Conservation (phyloP, 2,113 vertebrate species). For the Leucosticte australis region DNA sequence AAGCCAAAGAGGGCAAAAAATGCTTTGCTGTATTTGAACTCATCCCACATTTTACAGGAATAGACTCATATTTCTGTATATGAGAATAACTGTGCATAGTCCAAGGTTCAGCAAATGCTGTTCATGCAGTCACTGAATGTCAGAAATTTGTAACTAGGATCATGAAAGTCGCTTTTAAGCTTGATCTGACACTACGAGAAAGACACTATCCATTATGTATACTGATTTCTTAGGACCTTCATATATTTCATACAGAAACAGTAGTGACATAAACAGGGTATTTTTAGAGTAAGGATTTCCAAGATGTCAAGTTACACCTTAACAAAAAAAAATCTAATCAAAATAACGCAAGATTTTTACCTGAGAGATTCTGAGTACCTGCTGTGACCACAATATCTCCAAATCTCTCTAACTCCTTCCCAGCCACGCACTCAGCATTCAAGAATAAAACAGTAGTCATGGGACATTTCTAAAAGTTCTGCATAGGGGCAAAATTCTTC, state of each 20-base stretch:
- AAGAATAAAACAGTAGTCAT: neutral
- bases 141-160: neutral
- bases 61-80: neutral
- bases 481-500: neutral
- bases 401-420: neutral
- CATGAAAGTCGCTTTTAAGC: neutral
- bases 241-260: neutral
- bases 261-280: neutral
- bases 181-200: neutral
- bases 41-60: neutral
- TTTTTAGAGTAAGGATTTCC: constrained; percentile 6
- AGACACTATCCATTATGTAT: neutral
- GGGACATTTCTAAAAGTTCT: neutral
- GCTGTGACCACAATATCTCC: neutral
- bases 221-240: neutral
- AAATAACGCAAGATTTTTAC: neutral
- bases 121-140: neutral
- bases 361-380: neutral
- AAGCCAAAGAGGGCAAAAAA: neutral
- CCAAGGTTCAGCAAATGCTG: neutral
- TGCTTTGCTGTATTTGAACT: neutral
- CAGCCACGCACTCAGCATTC: neutral
- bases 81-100: neutral
- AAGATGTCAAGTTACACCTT: neutral
- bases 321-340: neutral